Percentiles rank a stretch among this genome's conserved stretches.
Conservation (phyloP, 2,888 invertebrate genomes). For the Synergus umbraculus region DNA sequence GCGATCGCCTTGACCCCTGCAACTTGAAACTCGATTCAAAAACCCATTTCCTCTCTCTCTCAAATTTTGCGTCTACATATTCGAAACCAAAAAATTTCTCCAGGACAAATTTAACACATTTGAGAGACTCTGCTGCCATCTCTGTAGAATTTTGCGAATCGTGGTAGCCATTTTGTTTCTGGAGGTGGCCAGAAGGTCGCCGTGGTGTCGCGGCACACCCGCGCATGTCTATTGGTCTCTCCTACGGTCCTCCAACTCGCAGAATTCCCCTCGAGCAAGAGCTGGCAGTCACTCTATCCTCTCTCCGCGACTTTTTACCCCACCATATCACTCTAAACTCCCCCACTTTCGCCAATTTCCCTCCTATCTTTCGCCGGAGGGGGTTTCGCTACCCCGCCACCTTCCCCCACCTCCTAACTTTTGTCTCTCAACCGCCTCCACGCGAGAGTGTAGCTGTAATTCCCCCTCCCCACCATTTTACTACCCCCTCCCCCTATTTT, state of each 20-base stretch:
- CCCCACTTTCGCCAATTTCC: conserved; percentile 50
- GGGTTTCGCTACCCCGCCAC: conserved; percentile 45
- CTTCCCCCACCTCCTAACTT: conserved; percentile 30
- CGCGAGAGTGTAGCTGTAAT: conserved; percentile 32
- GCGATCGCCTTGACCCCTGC: conserved; percentile 33
- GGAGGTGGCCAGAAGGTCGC: conserved; percentile 78
- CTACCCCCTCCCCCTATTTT: conserved; percentile 47
- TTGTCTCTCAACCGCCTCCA: conserved; percentile 50
- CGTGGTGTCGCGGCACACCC: conserved; percentile 77
- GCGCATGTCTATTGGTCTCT: conserved; percentile 80
- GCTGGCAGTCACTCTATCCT: conserved; percentile 56
- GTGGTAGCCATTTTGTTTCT: conserved; percentile 82
- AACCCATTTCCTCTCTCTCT: not conserved
- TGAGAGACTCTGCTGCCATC: conserved; percentile 75
- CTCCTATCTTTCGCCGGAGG: conserved; percentile 31
- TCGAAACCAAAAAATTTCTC: not conserved
- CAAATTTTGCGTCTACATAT: not conserved
- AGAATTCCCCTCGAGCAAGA: conserved; percentile 60
- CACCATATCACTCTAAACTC: conserved; percentile 54
- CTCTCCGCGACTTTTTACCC: conserved; percentile 51
- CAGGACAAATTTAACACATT: conserved; percentile 20
- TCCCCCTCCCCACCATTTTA: conserved; percentile 42
- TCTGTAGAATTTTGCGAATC: conserved; percentile 68
- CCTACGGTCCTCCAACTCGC: conserved; percentile 70
- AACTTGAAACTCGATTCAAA: not conserved